These are phyloP conservation scores for Atrina japonica DNA, from an alignment of 2,888 invertebrate species.

Conservation along the genomic window DNA sequence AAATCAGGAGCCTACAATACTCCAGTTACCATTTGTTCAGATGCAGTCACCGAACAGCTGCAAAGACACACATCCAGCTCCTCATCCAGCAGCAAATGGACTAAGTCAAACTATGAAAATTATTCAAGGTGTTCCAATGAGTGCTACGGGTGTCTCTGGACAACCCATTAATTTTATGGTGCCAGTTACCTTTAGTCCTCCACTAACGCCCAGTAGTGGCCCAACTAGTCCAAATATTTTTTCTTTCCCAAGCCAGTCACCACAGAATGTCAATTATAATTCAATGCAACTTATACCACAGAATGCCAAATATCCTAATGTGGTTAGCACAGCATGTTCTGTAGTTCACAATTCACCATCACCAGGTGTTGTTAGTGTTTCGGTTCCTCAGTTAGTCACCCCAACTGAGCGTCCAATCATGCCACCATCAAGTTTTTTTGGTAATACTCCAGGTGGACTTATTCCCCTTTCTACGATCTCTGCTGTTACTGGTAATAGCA, in stretches of 20 bases:
- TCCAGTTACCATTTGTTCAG: conserved; percentile 53
- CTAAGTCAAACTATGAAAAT: conserved; percentile 42
- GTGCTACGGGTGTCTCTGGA: conserved; percentile 51
- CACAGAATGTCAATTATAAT: conserved; percentile 31
- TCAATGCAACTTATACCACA: conserved; percentile 45
- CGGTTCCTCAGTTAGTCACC: conserved; percentile 32
- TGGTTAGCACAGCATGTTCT: background rate
- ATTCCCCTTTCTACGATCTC: conserved; percentile 23
- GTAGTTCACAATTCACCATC: conserved; percentile 6
- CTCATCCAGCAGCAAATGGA: conserved; percentile 15
- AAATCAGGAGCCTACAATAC: conserved; percentile 49
- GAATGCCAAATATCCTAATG: background rate
- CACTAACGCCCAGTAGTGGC: conserved; percentile 50
- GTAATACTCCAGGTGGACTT: conserved; percentile 42
- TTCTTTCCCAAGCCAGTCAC: conserved; percentile 42
- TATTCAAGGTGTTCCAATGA: conserved; percentile 45
- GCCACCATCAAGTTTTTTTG: conserved; percentile 29
- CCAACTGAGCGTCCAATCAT: conserved; percentile 35
- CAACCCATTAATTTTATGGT: conserved; percentile 56
- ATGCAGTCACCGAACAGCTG: conserved; percentile 32
- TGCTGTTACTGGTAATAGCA: conserved; percentile 11
- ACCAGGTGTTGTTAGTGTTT: conserved; percentile 8
- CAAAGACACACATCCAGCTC: background rate
- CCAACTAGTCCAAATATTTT: conserved; percentile 45
- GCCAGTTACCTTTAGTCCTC: conserved; percentile 65